These are phyloP conservation scores for Drosophila malerkotliana DNA, from an alignment of 1,140 invertebrate species.

Conservation along the genomic window DNA sequence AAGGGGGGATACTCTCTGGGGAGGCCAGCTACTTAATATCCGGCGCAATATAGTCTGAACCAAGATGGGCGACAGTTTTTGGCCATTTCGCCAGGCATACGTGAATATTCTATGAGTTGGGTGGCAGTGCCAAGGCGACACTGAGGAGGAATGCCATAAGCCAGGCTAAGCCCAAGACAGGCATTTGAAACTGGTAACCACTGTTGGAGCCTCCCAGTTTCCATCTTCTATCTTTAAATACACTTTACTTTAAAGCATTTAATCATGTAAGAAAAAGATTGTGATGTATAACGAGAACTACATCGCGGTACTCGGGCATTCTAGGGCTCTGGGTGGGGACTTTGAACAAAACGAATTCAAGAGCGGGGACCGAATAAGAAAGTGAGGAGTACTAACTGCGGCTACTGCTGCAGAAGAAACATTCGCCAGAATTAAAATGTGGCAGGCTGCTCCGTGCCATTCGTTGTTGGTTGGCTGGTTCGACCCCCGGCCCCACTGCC, in stretches of 20 bases:
- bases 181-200: conserved; percentile 28
- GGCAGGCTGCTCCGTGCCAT: conserved; percentile 76
- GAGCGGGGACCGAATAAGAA: no score
- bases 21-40: conserved; percentile 16
- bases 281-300: no score
- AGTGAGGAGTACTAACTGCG: no score
- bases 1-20: background rate
- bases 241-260: no score
- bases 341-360: no score
- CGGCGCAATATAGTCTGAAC: conserved; percentile 53
- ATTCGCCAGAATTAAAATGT: conserved; percentile 81
- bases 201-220: conserved; percentile 5
- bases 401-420: background rate
- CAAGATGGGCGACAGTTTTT: conserved; percentile 50
- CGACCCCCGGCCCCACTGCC: conserved; percentile 9
- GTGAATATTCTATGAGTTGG: conserved; percentile 7
- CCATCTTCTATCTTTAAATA: background rate
- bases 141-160: conserved; percentile 36
- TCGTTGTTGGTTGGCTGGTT: conserved; percentile 43
- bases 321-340: no score
- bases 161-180: conserved; percentile 59
- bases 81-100: conserved; percentile 54
- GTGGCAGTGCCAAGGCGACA: conserved; percentile 23
- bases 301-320: no score
- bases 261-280: no score